These are phyloP conservation scores for Orchesella cincta DNA, from an alignment of 1,140 invertebrate genomes.

Conservation along the genomic window DNA sequence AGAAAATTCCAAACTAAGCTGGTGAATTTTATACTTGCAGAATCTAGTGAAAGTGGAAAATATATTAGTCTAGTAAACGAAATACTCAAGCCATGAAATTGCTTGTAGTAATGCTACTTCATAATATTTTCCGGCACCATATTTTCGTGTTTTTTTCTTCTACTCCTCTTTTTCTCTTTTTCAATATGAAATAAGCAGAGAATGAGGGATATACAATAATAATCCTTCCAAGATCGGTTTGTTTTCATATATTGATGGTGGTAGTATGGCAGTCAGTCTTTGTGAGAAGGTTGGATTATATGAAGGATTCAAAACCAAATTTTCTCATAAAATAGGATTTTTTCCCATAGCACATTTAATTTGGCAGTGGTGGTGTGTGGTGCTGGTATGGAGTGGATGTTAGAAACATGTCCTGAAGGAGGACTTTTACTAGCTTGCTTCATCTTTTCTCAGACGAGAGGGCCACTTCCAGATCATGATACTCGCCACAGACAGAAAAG, in stretches of 20 bases:
- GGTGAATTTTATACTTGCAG: neutral
- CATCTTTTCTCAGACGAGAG: neutral
- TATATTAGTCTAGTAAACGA: neutral
- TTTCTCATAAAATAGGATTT: constrained; percentile 15
- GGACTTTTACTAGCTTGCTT: constrained; percentile 1
- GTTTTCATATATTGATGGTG: neutral
- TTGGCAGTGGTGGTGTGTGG: neutral
- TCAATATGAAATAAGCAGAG: neutral
- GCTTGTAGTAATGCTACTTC: neutral
- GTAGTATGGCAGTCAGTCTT: neutral
- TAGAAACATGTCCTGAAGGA: constrained; percentile 18
- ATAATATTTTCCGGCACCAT: too few species aligned
- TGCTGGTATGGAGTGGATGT: too few species aligned
- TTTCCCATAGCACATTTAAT: constrained; percentile 13
- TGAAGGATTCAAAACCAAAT: constrained; percentile 16
- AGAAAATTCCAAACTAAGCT: constrained; percentile 17
- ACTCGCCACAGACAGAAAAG: too few species aligned
- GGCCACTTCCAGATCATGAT: too few species aligned
- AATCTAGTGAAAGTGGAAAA: neutral
- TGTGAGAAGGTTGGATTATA: neutral
- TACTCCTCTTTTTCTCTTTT: neutral
- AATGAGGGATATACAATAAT: neutral
- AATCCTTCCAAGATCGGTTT: constrained; percentile 10
- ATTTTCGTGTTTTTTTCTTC: neutral
- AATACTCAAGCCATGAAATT: constrained; percentile 24